These are phyloP conservation scores for Mesorhabditis spiculigera DNA, from an alignment of 2,888 invertebrate genomes.

Conservation along the genomic window DNA sequence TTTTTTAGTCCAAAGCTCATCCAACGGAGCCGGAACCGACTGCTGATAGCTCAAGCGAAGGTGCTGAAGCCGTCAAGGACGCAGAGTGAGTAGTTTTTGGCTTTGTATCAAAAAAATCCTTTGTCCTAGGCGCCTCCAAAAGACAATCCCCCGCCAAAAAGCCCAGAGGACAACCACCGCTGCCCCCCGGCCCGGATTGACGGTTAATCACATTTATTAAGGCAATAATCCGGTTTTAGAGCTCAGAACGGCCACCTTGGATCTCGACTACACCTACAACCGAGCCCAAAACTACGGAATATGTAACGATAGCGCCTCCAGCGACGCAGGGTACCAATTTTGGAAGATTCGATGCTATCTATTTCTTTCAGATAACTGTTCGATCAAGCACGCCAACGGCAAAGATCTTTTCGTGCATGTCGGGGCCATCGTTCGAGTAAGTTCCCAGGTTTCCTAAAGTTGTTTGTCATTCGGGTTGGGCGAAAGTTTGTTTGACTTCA, in stretches of 20 bases:
- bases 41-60: too few species aligned
- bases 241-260: slow-evolving; percentile 28
- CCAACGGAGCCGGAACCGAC: too few species aligned
- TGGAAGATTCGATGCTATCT: not conserved
- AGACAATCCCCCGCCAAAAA: slow-evolving; percentile 4
- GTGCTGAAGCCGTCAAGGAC: not conserved
- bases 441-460: not conserved
- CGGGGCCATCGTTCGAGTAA: slow-evolving; percentile 31
- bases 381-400: slow-evolving; percentile 31
- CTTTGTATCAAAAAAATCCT: too few species aligned
- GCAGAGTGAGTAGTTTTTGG: not conserved
- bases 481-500: slow-evolving; percentile 15
- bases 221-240: not conserved
- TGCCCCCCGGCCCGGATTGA: not conserved
- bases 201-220: not conserved
- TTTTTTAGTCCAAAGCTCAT: too few species aligned
- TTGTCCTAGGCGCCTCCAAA: not conserved
- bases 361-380: slow-evolving; percentile 23
- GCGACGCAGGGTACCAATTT: slow-evolving; percentile 11
- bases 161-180: not conserved
- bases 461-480: not conserved
- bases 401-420: slow-evolving; percentile 27
- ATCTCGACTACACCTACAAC: slow-evolving; percentile 22
- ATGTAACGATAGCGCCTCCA: slow-evolving; percentile 29
- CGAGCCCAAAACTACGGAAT: slow-evolving; percentile 30